phyloP scores from a whole-genome alignment of 2,797 vertebrate genomes.

The Cuniculus paca region DNA sequence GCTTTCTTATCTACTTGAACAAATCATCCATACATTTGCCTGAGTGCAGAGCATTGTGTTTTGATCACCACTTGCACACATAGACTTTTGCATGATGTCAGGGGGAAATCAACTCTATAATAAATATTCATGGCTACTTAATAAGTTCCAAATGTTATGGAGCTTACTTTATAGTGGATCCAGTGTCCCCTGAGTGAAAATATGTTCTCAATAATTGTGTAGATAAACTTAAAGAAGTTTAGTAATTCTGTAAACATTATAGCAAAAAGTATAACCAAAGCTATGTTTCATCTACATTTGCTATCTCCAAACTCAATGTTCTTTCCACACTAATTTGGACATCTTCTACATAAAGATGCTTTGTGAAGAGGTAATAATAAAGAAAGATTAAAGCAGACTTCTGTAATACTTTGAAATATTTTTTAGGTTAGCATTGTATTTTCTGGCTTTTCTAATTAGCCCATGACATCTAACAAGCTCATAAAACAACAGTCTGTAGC shows the following conservation, averaged over 20 bases:
- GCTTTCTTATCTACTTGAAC: background rate
- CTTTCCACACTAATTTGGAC: background rate
- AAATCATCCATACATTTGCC: background rate
- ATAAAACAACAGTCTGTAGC: slow-evolving; percentile 42
- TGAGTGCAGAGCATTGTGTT: background rate
- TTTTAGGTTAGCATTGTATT: slow-evolving; percentile 54
- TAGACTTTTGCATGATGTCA: background rate
- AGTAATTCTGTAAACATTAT: background rate
- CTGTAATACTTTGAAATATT: slow-evolving; percentile 31
- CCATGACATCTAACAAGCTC: slow-evolving; percentile 38
- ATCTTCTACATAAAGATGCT: background rate
- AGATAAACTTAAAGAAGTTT: background rate
- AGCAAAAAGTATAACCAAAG: background rate
- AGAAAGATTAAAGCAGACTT: background rate
- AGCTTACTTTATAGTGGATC: background rate
- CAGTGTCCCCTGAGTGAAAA: slow-evolving; percentile 1
- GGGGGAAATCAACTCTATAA: background rate
- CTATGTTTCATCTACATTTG: background rate
- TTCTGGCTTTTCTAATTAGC: slow-evolving; percentile 56
- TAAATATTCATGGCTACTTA: background rate
- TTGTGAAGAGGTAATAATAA: slow-evolving; percentile 24
- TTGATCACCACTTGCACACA: background rate
- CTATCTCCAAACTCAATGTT: background rate
- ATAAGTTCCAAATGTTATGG: background rate
- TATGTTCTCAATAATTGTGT: background rate